Base-by-base conservation (phyloP, 2,888 invertebrate genomes). In the Callinectes sapidus region DNA sequence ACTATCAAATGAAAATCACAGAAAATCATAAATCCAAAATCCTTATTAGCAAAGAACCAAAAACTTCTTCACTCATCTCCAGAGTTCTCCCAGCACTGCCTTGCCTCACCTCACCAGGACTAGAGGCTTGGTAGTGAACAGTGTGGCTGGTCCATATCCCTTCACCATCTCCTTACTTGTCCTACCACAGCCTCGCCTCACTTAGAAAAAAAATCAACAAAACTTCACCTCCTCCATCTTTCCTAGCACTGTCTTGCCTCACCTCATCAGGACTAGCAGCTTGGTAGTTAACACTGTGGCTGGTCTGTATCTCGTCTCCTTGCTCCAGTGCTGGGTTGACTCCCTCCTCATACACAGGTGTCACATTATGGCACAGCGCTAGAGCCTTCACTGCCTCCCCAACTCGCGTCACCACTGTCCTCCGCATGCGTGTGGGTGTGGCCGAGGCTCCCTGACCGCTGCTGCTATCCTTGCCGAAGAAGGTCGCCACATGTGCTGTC, bases 301-400 rank as follows among this genome's bases (percentile, higher is more conserved):
- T 32, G 18, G 42, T 54, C 39, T 92, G 90, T n/a, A 86, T 88
- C 28, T 94, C 92, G 18, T 90, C 91, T 35, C 35, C 39, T n/a
- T 94, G 92, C 39, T 91, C 92, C 39, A 81, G 10, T 39, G 92
- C 55, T 2, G 89, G 42, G 66, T 91, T 92, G 16, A 87, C 92
- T 32, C 95, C 93, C 2, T 91, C 91, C 86, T 99, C 99, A 95
- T 98, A 98, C 2, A 99, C 98, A 0, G 99, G 99, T 0, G 99
- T 99, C 16, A 99, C 99, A 96, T 99, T 99, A 95, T 99, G 99
- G 95, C 99, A 99, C 71, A 99, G 96, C 0, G 99, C 99, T 90
- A 99, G 96, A 0, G 99, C 99, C 95, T 98, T 97, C 54, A 99
- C 98, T 0, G 98, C 98, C 95, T 98, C 98, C 96, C 97, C 97